Conservation (phyloP, 2,113 vertebrate species). For the Falco punctatus region DNA sequence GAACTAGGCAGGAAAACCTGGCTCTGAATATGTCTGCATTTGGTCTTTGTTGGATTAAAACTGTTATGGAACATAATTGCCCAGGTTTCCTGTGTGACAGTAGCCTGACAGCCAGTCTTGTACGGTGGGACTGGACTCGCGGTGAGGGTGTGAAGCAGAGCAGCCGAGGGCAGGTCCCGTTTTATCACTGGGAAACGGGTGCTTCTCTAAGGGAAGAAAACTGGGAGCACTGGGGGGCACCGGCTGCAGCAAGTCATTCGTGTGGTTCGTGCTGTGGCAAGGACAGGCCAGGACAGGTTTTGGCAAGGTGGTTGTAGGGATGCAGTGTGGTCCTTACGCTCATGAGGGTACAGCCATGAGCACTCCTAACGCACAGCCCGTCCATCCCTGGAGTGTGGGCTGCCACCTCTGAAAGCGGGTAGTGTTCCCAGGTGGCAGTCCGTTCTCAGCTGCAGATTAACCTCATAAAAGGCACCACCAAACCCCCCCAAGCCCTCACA, state of each 20-base stretch:
- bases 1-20: neutral
- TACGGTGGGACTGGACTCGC: neutral
- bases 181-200: neutral
- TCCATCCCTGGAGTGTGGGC: fast-evolving
- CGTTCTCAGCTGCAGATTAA: neutral
- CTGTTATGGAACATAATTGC: neutral
- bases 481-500: neutral
- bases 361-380: neutral
- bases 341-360: no score
- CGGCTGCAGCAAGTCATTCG: fast-evolving
- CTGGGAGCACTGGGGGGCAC: neutral
- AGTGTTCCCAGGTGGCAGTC: neutral
- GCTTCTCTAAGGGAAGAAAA: neutral
- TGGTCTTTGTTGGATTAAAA: neutral
- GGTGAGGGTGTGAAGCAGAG: neutral
- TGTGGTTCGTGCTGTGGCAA: fast-evolving
- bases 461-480: neutral
- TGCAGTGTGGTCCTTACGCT: fast-evolving
- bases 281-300: neutral
- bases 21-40: neutral
- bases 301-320: no score
- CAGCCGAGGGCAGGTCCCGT: neutral
- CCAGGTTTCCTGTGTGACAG: no score
- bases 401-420: neutral
- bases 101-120: neutral